Base-by-base conservation (phyloP, 2,888 invertebrate species). In the Eurytoma adleriae region DNA sequence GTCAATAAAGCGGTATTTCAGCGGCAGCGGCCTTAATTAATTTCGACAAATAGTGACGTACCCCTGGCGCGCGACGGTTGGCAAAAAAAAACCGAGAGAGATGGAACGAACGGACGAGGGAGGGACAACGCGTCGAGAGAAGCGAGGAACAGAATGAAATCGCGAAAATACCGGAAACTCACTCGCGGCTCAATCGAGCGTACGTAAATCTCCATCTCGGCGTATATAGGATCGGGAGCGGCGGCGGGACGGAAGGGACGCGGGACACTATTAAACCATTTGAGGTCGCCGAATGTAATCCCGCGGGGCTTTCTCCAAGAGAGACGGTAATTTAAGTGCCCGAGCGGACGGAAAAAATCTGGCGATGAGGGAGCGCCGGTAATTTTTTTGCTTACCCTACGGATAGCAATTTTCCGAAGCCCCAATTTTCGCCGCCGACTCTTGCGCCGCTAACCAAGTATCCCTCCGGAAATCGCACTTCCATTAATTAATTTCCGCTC, bases 41-140 rank as follows among this genome's bases (percentile, higher is more conserved):
- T 74, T 70, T 69, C 30, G 69, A 70, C 50, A 72, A 78, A 78
- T 70, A 57, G 30, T 27, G 16, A 59, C 57, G 24, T 67, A 24
- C 40, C 50, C 3, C 20, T 20, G 20, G 18, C 50, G 54, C 14
- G 50, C 30, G 48, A 72, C 18, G 18, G 3, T 27, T 16, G 66
- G 13, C 54, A 62, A 61, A 59, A 14, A 54, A 30, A 73, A 54
- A 14, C n/a, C 10, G 59, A 30, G n/a, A 54, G 3, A 54, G 18
- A 72, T 7, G 5, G 40, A 40, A 1, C 7, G 40, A 40, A 3
- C 40, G 40, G 7, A 7, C 4, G 40, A 40, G 40, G 7, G 40
- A 40, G 40, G 7, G 40, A 40, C 40, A 40, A 3, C 4, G 40
- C 40, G 40, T 2, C 7, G 40, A 7, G 40, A 0, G 40, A 40